Evolutionary conservation across 2,113 vertebrate genomes (phyloP).

Genomic region (Pogona vitticeps): DNA sequence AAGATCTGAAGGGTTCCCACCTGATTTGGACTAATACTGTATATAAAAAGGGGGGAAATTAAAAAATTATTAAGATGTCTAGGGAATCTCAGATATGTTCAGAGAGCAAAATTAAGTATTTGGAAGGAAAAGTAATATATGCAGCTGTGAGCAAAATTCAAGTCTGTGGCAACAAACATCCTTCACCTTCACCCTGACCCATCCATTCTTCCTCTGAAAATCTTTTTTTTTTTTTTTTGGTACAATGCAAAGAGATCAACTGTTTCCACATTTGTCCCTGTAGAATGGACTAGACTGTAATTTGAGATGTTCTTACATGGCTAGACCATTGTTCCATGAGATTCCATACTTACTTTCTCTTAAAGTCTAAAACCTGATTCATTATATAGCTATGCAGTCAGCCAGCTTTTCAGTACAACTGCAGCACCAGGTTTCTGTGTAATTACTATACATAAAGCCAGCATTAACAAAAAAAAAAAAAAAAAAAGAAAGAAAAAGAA

Average conservation of each 20-base stretch:
- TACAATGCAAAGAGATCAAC: not conserved
- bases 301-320: not conserved
- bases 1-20: not conserved
- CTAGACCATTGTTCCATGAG: conserved; percentile 19
- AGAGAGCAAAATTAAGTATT: not conserved
- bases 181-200: not conserved
- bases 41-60: not conserved
- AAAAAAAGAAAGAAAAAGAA: too few species aligned
- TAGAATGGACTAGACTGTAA: conserved; percentile 46
- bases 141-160: not conserved
- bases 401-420: conserved; percentile 1
- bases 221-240: too few species aligned
- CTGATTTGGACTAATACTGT: not conserved
- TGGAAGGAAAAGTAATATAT: not conserved
- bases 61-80: not conserved
- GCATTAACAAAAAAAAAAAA: conserved; percentile 11
- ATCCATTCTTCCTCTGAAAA: not conserved
- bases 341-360: too few species aligned
- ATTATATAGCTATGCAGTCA: not conserved
- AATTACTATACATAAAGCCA: conserved; percentile 15
- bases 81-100: not conserved
- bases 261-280: not conserved
- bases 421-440: not conserved
- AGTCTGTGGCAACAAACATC: not conserved
- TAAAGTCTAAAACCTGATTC: too few species aligned